Base-by-base conservation (phyloP, 30 jellyfish, hydroid and myxozoan species). In the Aurelia aurita complex sp. Pacific region DNA sequence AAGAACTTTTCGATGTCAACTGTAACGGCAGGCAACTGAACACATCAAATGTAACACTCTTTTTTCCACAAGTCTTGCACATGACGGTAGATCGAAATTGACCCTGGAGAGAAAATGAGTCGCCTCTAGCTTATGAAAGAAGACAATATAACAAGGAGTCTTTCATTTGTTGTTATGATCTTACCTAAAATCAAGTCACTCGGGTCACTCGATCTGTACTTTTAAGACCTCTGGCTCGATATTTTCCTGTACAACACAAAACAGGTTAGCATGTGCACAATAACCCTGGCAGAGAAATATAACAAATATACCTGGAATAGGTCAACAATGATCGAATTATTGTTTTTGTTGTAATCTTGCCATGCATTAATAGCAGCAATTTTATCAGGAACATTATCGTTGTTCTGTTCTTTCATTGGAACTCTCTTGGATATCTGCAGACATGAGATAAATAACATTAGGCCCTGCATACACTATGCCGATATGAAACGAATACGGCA, bases 41-140 rank as follows among this genome's bases (percentile, higher is more conserved):
- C 15, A 97, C 95, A 67, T 94, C 97, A 64, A 94, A 94, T 5
- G 98, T 94, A 15, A 90, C 86, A 2, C 97, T 89, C 67, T 85
- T 79, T 40, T 88, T 71, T 15, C 80, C 77, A 69, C 98, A 94
- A 6, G 96, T 88, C 83, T 83, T 69, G 77, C 98, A 94, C 14
- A 86, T 29, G 15, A 94, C 98, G 8, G 98, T 88, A 19, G 97
- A 88, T 63, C 94, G 95, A 68, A 94, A 94, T 46, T 94, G 98
- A 43, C 98, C 98, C 98, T 93, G 76, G 15, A 73, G 33, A 33
- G 75, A 2, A 62, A 43, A 66, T 23, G 68, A 54, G 18, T n/a
- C 34, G 66, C 12, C 4, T 1, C 8, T 10, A 64, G 68, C 77
- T 67, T 14, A 5, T 0, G 89, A 1, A 43, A 46, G 8, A 4